A percentile compares a stretch with the other conserved stretches of the same genome.
Evolutionary conservation across 35 echinoderm and acorn worm species (phyloP).

Genomic region (Apostichopus californicus): DNA sequence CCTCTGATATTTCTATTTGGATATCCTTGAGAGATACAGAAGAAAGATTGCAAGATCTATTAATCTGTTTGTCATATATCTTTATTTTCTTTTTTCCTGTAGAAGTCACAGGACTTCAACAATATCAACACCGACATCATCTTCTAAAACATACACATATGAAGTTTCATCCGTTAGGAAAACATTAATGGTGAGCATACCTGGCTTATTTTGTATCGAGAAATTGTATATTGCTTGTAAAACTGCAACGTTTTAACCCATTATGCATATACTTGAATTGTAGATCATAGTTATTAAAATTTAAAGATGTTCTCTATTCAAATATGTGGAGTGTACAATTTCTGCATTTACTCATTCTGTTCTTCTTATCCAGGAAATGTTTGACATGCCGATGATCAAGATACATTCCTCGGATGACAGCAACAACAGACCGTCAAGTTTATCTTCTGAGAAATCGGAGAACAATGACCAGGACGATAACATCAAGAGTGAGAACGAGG

Average conservation of each 20-base stretch:
- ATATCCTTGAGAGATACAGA: too few relatives aligned
- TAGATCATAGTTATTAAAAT: too few relatives aligned
- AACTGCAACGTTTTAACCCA: too few relatives aligned
- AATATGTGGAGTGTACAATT: too few relatives aligned
- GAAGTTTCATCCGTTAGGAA: constrained; percentile 75
- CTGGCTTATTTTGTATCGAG: too few relatives aligned
- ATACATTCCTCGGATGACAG: constrained; percentile 63
- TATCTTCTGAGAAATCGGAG: constrained; percentile 44
- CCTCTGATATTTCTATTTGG: too few relatives aligned
- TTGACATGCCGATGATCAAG: constrained; percentile 94
- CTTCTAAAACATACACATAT: constrained; percentile 70
- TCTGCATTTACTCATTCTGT: too few relatives aligned
- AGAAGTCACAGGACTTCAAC: constrained; percentile 25
- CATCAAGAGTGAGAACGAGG: constrained; percentile 29
- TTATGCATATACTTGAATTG: too few relatives aligned
- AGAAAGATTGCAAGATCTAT: too few relatives aligned
- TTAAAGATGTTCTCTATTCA: too few relatives aligned
- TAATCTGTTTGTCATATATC: background rate
- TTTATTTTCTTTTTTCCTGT: background rate
- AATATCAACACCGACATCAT: constrained; percentile 48
- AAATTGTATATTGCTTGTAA: too few relatives aligned
- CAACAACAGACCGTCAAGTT: constrained; percentile 38
- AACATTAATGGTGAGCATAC: constrained; percentile 65
- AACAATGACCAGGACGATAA: constrained; percentile 1
- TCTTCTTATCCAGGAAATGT: constrained; percentile 62